Evolutionary conservation across 2,888 invertebrate genomes (phyloP), one percentile per base, ranked within the genome.

Genomic region (Folsomia manolachei): DNA sequence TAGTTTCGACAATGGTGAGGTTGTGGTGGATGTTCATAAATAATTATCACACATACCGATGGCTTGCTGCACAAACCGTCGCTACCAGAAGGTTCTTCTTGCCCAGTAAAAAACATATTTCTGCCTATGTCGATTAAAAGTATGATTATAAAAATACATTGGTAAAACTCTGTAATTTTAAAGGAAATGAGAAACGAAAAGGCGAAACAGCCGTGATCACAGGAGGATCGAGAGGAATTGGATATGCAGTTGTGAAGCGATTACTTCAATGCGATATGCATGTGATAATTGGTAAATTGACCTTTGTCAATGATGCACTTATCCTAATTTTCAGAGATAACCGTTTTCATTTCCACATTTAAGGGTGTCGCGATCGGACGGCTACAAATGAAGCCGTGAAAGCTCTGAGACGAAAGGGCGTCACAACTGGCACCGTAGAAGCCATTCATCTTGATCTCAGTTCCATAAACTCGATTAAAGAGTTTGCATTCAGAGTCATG

Each of bases 221-320:
- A 18, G 95, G 95, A 63, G 95, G 94, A 1, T 90, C 92, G 71
- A 87, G 93, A 79, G 95, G 95, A 56, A 93, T 95, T 81, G 95
- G 94, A 18, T 84, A 88, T 26, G 89, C 90, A 85, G 89, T 93
- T 23, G 89, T 92, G 27, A 89, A 89, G 83, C 90, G 90, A 84
- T 85, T 94, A 68, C 84, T 93, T 65, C 87, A 90, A 82, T 90
- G 91, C 81, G 90, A 92, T 82, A 89, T 92, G 87, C 88, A 88
- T 79, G 91, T 94, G 63, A 85, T 91, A 74, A 87, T 91, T 81
- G 91, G 91, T 90, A 85, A 84, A 85, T 83, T 62, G 14, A 19
- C 62, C 25, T 4, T 4, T 11, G 19, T 21, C 4, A 25, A 63
- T 14, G 70, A 67, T 7, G n/a, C 14, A 27, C 18, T 23, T 69